Percentiles rank a stretch among this genome's conserved stretches.
phyloP scores from a whole-genome alignment of 2,888 invertebrate species.

The Lasioglossum malachurum region DNA sequence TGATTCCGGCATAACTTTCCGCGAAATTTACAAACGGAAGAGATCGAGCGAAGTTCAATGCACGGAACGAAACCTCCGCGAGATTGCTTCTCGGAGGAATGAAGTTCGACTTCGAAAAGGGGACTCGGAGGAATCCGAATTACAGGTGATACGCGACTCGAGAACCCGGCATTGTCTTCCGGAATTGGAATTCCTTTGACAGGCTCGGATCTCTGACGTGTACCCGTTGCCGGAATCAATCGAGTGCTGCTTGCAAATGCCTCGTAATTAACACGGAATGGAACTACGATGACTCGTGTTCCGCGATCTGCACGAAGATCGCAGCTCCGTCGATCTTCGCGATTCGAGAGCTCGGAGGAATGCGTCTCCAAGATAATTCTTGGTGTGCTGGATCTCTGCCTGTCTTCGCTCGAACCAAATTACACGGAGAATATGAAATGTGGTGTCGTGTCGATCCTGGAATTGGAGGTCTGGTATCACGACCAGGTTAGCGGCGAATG shows the following conservation, averaged over 20 bases:
- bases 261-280: slow-evolving; percentile 64
- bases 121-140: background rate
- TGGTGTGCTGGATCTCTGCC: background rate
- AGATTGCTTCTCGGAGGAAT: background rate
- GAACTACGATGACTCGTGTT: slow-evolving; percentile 40
- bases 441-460: no score
- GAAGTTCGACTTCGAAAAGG: slow-evolving; percentile 1
- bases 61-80: background rate
- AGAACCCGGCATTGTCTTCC: slow-evolving; percentile 1
- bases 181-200: slow-evolving; percentile 27
- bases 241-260: slow-evolving; percentile 59
- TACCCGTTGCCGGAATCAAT: slow-evolving; percentile 12
- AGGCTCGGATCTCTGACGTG: background rate
- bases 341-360: background rate
- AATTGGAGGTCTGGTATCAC: no score
- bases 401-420: background rate
- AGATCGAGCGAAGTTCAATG: background rate
- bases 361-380: background rate
- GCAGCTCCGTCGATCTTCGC: background rate
- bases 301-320: slow-evolving; percentile 10
- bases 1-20: background rate
- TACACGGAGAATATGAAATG: no score
- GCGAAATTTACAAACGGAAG: background rate
- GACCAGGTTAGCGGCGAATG: no score
- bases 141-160: slow-evolving; percentile 7